phyloP scores from a whole-genome alignment of 2,113 vertebrate species.

The Condylura cristata region DNA sequence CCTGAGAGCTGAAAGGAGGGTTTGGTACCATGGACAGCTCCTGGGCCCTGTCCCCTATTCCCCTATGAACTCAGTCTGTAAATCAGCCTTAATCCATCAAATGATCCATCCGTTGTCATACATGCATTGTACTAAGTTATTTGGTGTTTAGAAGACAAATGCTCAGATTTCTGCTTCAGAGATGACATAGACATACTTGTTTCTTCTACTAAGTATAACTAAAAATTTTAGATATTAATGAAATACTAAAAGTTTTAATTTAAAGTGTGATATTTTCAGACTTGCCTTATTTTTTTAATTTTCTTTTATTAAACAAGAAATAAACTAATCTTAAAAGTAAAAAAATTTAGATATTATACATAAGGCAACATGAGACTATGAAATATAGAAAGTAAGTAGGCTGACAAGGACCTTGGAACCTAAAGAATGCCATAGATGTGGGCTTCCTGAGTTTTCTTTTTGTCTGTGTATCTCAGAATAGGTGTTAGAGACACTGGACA shows the following conservation, averaged over 20 bases:
- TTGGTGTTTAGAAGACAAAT: slow-evolving; percentile 24
- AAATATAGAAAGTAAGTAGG: neutral
- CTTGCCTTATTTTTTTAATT: no score
- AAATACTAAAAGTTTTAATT: no score
- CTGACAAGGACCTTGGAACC: neutral
- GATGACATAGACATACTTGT: neutral
- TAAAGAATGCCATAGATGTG: neutral
- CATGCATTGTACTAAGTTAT: neutral
- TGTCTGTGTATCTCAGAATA: neutral
- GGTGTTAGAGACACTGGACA: neutral
- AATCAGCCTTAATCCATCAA: neutral
- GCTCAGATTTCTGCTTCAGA: neutral
- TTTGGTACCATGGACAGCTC: neutral
- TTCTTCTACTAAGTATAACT: neutral
- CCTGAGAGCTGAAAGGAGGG: neutral
- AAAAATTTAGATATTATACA: no score
- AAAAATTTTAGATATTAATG: neutral
- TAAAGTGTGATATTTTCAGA: no score
- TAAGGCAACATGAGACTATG: neutral
- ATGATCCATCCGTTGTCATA: neutral
- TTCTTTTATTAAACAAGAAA: no score
- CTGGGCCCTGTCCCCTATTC: neutral
- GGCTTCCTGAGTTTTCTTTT: neutral
- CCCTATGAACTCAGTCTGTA: neutral
- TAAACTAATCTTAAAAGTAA: no score